These are phyloP conservation scores for Pycnonotus jocosus DNA, from an alignment of 2,113 vertebrate species.

Conservation along the genomic window DNA sequence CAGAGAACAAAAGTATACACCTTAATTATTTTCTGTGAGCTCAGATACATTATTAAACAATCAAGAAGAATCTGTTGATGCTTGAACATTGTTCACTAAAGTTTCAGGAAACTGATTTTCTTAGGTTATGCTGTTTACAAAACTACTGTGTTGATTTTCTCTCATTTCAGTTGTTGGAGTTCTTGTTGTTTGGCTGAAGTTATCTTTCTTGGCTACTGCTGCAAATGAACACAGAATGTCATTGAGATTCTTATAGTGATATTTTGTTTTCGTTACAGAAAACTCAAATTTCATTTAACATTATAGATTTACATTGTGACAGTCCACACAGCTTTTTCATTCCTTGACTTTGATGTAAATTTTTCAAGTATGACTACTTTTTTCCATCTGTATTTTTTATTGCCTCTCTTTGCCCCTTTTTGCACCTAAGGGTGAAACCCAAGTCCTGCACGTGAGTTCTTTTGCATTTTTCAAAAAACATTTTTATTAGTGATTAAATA, in stretches of 20 bases:
- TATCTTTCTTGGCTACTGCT: not conserved
- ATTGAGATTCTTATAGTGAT: not conserved
- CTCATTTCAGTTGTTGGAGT: accelerated
- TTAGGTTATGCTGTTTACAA: not conserved
- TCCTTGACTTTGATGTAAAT: not conserved
- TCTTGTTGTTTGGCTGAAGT: not conserved
- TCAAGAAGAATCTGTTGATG: not conserved
- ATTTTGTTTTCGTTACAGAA: not conserved
- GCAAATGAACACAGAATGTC: not conserved
- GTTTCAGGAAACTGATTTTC: not conserved
- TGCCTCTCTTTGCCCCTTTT: not conserved
- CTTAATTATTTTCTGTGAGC: not conserved
- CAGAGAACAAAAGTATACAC: not conserved
- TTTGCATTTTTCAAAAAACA: not conserved
- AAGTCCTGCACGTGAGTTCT: not conserved
- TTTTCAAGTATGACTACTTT: not conserved
- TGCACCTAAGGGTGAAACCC: not conserved
- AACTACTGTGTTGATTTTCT: not conserved
- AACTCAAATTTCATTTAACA: not conserved
- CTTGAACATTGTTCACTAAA: not conserved
- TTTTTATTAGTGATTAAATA: not conserved
- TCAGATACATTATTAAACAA: not conserved
- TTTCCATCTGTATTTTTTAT: not conserved
- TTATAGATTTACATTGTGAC: not conserved
- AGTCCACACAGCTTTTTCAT: not conserved